Conservation (phyloP, 2,113 vertebrate species). For the Muscicapa adusta region DNA sequence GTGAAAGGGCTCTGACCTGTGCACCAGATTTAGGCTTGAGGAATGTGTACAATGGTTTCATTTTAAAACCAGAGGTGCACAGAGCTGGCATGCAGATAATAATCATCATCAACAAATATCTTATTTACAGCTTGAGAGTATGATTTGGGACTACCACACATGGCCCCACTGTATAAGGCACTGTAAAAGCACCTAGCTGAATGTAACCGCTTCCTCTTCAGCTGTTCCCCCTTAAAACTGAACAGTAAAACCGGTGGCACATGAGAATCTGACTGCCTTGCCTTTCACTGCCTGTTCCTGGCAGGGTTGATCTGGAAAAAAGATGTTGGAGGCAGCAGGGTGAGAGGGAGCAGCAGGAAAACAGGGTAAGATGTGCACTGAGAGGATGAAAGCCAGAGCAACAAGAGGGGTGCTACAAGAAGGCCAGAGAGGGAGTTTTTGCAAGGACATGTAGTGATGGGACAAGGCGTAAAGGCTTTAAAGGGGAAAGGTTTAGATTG, state of each 20-base stretch:
- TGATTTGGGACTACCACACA: neutral
- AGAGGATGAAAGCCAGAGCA: neutral
- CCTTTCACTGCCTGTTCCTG: neutral
- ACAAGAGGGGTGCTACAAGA: neutral
- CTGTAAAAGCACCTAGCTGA: neutral
- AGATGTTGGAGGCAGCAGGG: neutral
- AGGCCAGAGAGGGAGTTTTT: neutral
- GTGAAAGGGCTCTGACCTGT: neutral
- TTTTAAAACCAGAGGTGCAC: neutral
- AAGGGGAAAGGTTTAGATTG: neutral
- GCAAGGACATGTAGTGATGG: neutral
- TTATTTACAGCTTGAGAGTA: neutral
- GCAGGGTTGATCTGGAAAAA: neutral
- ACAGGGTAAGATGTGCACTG: neutral
- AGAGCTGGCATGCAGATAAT: fast-evolving
- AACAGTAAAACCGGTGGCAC: neutral
- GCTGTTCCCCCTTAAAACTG: neutral
- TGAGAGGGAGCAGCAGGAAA: neutral
- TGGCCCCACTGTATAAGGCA: neutral
- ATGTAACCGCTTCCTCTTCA: neutral
- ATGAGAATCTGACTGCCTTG: fast-evolving
- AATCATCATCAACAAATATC: neutral
- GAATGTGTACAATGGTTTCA: neutral
- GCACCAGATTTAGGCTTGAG: neutral
- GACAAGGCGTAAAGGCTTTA: neutral